These are phyloP conservation scores for Andrena minutula DNA, from an alignment of 2,888 invertebrate species.

Conservation along the genomic window DNA sequence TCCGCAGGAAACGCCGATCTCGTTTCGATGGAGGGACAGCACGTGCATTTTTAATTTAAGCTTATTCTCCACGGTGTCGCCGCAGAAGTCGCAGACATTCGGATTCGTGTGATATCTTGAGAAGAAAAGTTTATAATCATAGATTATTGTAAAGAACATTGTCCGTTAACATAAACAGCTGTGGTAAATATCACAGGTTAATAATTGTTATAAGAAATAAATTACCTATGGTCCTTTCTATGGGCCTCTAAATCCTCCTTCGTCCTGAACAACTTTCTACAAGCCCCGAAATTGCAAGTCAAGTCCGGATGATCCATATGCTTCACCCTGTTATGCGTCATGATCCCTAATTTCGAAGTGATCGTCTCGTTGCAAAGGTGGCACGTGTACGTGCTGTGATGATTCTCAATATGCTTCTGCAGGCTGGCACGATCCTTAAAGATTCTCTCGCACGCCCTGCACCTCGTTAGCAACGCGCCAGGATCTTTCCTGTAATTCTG, in stretches of 20 bases:
- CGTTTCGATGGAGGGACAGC: slow-evolving; percentile 86
- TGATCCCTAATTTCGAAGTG: slow-evolving; percentile 87
- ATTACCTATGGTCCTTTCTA: slow-evolving; percentile 85
- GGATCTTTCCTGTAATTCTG: slow-evolving; percentile 86
- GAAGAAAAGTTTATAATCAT: background rate
- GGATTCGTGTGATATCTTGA: slow-evolving; percentile 81
- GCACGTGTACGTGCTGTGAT: slow-evolving; percentile 86
- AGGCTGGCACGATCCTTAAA: slow-evolving; percentile 87
- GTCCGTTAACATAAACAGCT: background rate
- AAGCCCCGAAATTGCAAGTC: slow-evolving; percentile 84
- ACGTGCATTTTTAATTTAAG: slow-evolving; percentile 88
- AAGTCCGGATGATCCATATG: slow-evolving; percentile 87
- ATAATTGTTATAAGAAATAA: background rate
- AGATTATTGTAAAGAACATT: background rate
- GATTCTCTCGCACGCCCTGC: slow-evolving; percentile 87
- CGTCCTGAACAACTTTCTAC: slow-evolving; percentile 86
- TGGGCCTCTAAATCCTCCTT: slow-evolving; percentile 86
- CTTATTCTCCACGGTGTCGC: slow-evolving; percentile 87
- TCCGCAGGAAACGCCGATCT: slow-evolving; percentile 87
- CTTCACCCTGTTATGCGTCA: slow-evolving; percentile 86
- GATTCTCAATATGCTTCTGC: slow-evolving; percentile 86
- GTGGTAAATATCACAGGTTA: background rate
- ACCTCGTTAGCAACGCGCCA: slow-evolving; percentile 85
- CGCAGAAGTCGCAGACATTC: slow-evolving; percentile 87
- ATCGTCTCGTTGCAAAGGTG: slow-evolving; percentile 86